phyloP scores from a whole-genome alignment of 2,888 invertebrate genomes.

The Octonoba sinensis region DNA sequence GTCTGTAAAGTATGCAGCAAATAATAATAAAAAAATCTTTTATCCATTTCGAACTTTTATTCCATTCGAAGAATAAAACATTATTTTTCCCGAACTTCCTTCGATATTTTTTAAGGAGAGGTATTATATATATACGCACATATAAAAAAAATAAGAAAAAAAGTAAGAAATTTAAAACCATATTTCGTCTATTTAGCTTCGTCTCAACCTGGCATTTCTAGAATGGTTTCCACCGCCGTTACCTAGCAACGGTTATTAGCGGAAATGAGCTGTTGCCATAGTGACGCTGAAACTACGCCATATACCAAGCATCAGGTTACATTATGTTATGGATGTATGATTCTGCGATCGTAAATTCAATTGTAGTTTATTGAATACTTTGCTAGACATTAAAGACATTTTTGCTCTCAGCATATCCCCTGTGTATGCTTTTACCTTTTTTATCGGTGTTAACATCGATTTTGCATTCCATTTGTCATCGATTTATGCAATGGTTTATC shows the following conservation, averaged over 20 bases:
- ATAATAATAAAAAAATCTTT: slow-evolving; percentile 39
- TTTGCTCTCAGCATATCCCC: slow-evolving; percentile 38
- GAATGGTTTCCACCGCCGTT: slow-evolving; percentile 56
- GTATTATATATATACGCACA: neutral
- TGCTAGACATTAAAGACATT: slow-evolving; percentile 55
- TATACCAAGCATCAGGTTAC: slow-evolving; percentile 60
- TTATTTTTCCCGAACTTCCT: no score
- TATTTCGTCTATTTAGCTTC: slow-evolving; percentile 36
- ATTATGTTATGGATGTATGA: slow-evolving; percentile 58
- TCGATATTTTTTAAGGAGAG: neutral
- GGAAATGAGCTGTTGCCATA: slow-evolving; percentile 54
- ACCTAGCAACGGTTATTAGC: slow-evolving; percentile 56
- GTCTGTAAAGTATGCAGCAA: slow-evolving; percentile 12
- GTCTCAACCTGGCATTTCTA: slow-evolving; percentile 45
- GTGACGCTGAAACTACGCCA: slow-evolving; percentile 43
- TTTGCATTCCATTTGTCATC: slow-evolving; percentile 38
- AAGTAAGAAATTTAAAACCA: slow-evolving; percentile 44
- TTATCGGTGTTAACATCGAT: slow-evolving; percentile 45
- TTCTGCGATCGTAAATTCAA: slow-evolving; percentile 51
- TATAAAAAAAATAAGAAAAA: slow-evolving; percentile 35
- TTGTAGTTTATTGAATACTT: slow-evolving; percentile 62
- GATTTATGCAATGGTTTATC: slow-evolving; percentile 45
- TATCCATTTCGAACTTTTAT: slow-evolving; percentile 30
- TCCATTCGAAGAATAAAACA: neutral
- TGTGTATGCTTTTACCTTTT: slow-evolving; percentile 10